Evolutionary conservation across 2,113 vertebrate species (phyloP).

Genomic region (Vulpes ferrilata): DNA sequence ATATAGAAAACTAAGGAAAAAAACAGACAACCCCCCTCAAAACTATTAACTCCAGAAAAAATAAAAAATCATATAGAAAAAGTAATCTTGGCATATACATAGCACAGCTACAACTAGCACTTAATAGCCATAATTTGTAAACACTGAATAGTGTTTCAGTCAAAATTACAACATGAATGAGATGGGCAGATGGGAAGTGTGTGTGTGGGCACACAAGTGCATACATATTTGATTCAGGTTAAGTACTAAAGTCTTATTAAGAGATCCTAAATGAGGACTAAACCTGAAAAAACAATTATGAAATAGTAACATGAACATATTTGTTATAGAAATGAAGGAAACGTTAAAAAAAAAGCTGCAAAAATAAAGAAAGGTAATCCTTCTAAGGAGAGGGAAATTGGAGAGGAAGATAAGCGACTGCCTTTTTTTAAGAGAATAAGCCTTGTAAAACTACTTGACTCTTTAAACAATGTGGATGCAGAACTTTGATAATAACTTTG

Average conservation of each 20-base stretch:
- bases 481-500: not conserved
- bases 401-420: not conserved
- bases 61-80: not conserved
- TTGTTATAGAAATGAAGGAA: not conserved
- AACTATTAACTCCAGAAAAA: not conserved
- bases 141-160: not conserved
- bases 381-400: not conserved
- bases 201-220: not conserved
- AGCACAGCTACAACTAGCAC: not conserved
- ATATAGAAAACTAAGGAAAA: not conserved
- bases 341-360: constrained; percentile 35
- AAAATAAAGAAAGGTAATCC: not conserved
- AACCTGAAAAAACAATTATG: not conserved
- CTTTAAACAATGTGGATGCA: not conserved
- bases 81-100: not conserved
- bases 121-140: not conserved
- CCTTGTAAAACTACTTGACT: not conserved
- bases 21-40: not conserved
- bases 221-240: not conserved
- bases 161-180: not conserved
- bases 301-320: constrained; percentile 7
- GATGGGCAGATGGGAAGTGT: not conserved
- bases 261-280: not conserved
- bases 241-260: not conserved
- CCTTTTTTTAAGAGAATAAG: constrained; percentile 12